phyloP scores from a whole-genome alignment of 1,140 invertebrate genomes.

The Brachionus plicatilis region DNA sequence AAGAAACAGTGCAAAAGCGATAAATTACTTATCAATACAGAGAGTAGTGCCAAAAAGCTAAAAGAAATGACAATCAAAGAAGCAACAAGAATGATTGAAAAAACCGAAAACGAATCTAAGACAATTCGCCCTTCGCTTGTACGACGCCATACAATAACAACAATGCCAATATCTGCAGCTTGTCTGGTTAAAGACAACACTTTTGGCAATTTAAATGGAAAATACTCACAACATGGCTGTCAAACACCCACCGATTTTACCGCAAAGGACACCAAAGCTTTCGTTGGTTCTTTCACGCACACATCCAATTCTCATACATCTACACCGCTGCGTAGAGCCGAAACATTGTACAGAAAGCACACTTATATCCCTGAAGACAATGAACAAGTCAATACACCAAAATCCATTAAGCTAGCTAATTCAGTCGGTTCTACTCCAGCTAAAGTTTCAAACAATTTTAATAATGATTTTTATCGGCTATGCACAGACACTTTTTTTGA shows the following conservation, averaged over 20 bases:
- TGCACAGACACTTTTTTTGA: slow-evolving; percentile 10
- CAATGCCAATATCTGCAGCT: slow-evolving; percentile 24
- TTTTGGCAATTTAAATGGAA: background rate
- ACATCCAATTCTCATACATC: background rate
- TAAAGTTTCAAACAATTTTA: slow-evolving; percentile 26
- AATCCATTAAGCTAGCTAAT: background rate
- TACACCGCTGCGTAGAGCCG: background rate
- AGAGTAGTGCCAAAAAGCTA: slow-evolving; percentile 4
- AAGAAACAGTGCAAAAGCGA: slow-evolving; percentile 20
- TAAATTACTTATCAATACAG: background rate
- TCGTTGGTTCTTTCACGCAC: slow-evolving; percentile 16
- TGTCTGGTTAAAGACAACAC: background rate
- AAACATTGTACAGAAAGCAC: slow-evolving; percentile 7
- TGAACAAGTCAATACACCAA: background rate
- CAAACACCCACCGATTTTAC: background rate
- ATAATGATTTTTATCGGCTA: slow-evolving; percentile 31
- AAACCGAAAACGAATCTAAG: background rate
- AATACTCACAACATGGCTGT: background rate
- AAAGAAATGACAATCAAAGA: slow-evolving; percentile 13
- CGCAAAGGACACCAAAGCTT: background rate
- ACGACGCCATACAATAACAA: slow-evolving; percentile 35
- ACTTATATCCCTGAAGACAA: background rate
- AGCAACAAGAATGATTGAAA: background rate
- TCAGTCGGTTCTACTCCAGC: slow-evolving; percentile 19
- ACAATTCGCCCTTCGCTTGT: background rate